Evolutionary conservation across 2,888 invertebrate species (phyloP), one percentile per base, ranked within the genome.

Genomic region (Limnephilus marmoratus): DNA sequence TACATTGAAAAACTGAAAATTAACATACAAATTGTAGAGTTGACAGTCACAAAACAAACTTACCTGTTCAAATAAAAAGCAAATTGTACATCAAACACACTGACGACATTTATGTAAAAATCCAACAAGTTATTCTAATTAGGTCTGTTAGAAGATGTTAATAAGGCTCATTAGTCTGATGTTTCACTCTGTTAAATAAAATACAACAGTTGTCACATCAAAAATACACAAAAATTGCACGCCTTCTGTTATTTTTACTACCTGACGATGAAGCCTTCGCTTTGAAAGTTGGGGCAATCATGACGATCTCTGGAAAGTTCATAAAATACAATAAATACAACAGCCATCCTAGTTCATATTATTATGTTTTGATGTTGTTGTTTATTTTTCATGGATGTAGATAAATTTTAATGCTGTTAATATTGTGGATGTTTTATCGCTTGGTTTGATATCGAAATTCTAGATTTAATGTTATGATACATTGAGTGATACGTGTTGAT

Each of bases 201-300:
- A 37, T 81, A 13, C 49, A n/a, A 90, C 45, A 31, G 11, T 90
- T 82, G 68, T 87, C 87, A 87, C 87, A 87, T 87, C 87, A 87
- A 87, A 24, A 86, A 87, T 86, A n/a, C 87, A 68, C 87, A 87
- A 68, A 87, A 90, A 34, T 80, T 34, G 29, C 81, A 83, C 87
- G 82, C 83, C 41, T 31, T 81, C 41, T 45, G 41, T 15, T 41
- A 18, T n/a, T 90, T 92, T 94, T 94, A 94, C 95, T 97, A 97
- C 97, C 97, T 97, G 97, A 96, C 94, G 97, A 97, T 93, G 97
- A 96, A 94, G 98, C 97, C 95, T 97, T 97, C 94, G 98, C 98
- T 96, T 98, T 98, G 96, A 98, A 98, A 95, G 97, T 98, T 94
- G 98, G 98, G 94, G 97, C 96, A 95, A 97, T 97, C 97, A 97